A percentile compares a stretch with the other conserved stretches of the same genome.
Evolutionary conservation across 2,888 invertebrate species (phyloP).

Genomic region (Diogma glabrata): DNA sequence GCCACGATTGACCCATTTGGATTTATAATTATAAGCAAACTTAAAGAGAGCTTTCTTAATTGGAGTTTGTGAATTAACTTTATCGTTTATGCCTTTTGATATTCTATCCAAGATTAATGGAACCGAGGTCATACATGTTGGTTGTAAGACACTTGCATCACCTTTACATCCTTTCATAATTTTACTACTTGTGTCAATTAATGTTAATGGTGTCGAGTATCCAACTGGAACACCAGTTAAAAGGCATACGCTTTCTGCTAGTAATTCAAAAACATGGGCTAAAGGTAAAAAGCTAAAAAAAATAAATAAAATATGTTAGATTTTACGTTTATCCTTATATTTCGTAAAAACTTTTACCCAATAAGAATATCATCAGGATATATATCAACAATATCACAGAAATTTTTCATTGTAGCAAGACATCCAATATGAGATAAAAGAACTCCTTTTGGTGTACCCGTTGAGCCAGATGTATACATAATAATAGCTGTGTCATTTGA

Average conservation of each 20-base stretch:
- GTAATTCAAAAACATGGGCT: constrained; percentile 92
- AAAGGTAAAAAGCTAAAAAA: constrained; percentile 73
- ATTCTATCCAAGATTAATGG: constrained; percentile 97
- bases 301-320: too few species aligned
- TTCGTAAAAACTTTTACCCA: constrained; percentile 39
- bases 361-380: constrained; percentile 70
- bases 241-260: constrained; percentile 79
- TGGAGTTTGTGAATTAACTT: constrained; percentile 70
- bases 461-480: constrained; percentile 98
- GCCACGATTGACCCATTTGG: constrained; percentile 69
- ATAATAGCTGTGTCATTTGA: constrained; percentile 82
- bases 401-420: constrained; percentile 66
- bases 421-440: constrained; percentile 72
- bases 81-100: constrained; percentile 93
- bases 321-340: too few species aligned
- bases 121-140: constrained; percentile 92
- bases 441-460: constrained; percentile 89
- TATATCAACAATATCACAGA: constrained; percentile 65
- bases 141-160: constrained; percentile 80
- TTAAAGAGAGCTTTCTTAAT: constrained; percentile 78
- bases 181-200: constrained; percentile 87
- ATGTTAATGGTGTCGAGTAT: constrained; percentile 90
- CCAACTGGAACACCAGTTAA: constrained; percentile 85
- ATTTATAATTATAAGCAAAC: constrained; percentile 91
- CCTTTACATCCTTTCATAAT: constrained; percentile 92